Percentiles rank a stretch among this genome's conserved stretches.
phyloP scores from a whole-genome alignment of 2,113 vertebrate species.

The Ranitomeya variabilis region DNA sequence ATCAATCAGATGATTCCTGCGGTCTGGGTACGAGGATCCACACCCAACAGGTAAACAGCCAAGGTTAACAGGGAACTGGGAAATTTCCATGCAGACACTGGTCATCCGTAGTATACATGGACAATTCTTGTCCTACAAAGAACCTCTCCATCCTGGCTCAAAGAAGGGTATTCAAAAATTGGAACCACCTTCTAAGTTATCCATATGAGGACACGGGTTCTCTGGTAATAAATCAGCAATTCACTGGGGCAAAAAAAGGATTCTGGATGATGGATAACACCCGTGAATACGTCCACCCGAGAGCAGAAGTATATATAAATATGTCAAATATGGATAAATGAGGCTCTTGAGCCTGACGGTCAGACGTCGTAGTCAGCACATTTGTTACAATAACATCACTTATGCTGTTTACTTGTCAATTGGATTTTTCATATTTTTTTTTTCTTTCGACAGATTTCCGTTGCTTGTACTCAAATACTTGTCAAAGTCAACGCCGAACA shows the following conservation, averaged over 20 bases:
- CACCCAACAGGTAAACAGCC: neutral
- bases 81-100: neutral
- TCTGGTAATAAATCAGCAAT: neutral
- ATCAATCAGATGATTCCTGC: too few relatives aligned
- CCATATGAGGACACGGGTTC: neutral
- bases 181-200: neutral
- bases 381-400: neutral
- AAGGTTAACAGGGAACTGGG: too few relatives aligned
- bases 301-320: neutral
- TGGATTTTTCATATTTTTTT: neutral
- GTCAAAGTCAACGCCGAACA: slow-evolving; percentile 19
- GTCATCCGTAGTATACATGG: neutral
- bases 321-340: neutral
- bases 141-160: neutral
- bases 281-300: neutral
- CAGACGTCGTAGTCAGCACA: neutral
- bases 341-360: neutral
- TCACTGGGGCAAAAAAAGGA: neutral
- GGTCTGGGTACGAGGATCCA: neutral
- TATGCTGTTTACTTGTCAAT: slow-evolving; percentile 11
- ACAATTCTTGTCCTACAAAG: neutral
- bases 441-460: neutral
- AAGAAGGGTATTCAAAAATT: neutral
- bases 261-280: neutral
- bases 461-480: neutral